phyloP scores from a whole-genome alignment of 2,888 invertebrate genomes.

The Nemotelus pantherinus region DNA sequence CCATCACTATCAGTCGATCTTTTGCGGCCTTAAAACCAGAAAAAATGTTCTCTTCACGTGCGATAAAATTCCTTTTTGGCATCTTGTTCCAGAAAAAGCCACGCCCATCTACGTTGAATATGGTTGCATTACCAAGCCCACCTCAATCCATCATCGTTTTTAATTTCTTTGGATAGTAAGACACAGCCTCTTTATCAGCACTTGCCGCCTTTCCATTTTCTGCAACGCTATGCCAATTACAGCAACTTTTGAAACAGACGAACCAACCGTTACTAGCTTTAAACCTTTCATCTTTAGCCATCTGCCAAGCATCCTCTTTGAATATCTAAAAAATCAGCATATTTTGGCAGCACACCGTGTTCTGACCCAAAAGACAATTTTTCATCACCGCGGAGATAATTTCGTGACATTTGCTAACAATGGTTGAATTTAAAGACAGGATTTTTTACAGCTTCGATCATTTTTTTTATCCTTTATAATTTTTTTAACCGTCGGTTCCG shows the following conservation, averaged over 20 bases:
- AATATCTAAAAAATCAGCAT: no score
- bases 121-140: not conserved
- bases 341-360: no score
- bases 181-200: constrained; percentile 7
- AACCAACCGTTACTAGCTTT: constrained; percentile 2
- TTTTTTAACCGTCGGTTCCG: no score
- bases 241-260: not conserved
- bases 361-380: no score
- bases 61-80: not conserved
- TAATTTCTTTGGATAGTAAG: not conserved
- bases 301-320: no score
- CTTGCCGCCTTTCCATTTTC: constrained; percentile 21
- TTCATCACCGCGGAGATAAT: no score
- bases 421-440: no score
- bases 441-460: no score
- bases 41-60: constrained; percentile 2
- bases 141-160: constrained; percentile 6
- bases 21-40: constrained; percentile 43
- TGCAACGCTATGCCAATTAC: not conserved
- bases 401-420: no score
- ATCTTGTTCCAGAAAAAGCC: not conserved
- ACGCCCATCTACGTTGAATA: not conserved
- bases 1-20: constrained; percentile 54
- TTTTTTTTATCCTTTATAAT: no score
- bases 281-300: not conserved